phyloP scores from a whole-genome alignment of 2,888 invertebrate species.

The Drosophila neutralis region DNA sequence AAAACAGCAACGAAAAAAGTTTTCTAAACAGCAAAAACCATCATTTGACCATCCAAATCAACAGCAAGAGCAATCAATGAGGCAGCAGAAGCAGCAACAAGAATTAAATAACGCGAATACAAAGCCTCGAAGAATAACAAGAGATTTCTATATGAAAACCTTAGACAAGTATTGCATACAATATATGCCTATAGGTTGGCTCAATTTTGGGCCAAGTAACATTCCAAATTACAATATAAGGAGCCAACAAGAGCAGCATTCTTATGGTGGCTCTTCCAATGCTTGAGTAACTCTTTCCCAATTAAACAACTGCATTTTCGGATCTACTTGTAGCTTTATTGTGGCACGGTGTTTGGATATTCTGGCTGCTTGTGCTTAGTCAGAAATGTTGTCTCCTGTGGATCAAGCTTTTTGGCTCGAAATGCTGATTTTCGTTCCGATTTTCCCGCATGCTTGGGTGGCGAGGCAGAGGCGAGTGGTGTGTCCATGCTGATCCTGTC shows the following conservation, averaged over 20 bases:
- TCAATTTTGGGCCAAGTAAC: background rate
- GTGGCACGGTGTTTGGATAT: background rate
- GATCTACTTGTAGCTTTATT: constrained; percentile 47
- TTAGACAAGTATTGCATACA: constrained; percentile 43
- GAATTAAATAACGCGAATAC: background rate
- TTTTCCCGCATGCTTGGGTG: background rate
- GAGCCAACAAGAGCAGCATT: background rate
- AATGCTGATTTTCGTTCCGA: background rate
- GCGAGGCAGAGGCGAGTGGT: background rate
- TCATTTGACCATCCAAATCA: constrained; percentile 1
- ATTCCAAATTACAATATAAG: background rate
- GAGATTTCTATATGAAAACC: constrained; percentile 41
- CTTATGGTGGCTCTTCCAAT: background rate
- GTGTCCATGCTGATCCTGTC: background rate
- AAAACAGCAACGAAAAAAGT: background rate
- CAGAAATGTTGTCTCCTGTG: background rate
- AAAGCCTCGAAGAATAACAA: background rate
- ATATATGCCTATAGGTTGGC: constrained; percentile 12
- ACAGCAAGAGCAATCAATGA: background rate
- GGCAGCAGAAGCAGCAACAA: background rate
- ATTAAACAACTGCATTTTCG: constrained; percentile 21
- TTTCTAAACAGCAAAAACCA: background rate
- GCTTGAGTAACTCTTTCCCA: background rate
- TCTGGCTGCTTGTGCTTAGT: background rate
- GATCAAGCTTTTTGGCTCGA: background rate